Evolutionary conservation across 2,113 vertebrate species (phyloP).

Genomic region (Oryzias javanicus): DNA sequence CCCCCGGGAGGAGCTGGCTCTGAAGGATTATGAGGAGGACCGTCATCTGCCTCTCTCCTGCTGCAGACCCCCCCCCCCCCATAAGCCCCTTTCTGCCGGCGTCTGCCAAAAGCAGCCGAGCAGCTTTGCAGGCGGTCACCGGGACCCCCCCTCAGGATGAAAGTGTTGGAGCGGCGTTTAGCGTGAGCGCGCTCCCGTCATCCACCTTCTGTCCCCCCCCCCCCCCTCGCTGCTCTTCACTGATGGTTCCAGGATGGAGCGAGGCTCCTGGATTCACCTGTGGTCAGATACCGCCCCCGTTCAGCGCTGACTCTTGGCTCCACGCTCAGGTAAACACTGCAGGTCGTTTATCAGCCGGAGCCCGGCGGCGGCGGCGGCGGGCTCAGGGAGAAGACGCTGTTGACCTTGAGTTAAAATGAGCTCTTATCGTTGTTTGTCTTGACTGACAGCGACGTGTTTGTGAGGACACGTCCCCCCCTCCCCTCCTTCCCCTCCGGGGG

Average conservation of each 20-base stretch:
- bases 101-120: constrained; percentile 68
- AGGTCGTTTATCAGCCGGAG: constrained; percentile 53
- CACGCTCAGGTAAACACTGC: constrained; percentile 49
- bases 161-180: constrained; percentile 47
- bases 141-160: constrained; percentile 24
- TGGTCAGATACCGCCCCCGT: constrained; percentile 29
- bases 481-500: no score
- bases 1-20: constrained; percentile 75
- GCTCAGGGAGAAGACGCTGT: constrained; percentile 53
- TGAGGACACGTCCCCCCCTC: constrained; percentile 40
- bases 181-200: constrained; percentile 42
- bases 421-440: constrained; percentile 60
- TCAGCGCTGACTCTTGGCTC: constrained; percentile 35
- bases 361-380: constrained; percentile 34
- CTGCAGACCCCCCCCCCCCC: constrained; percentile 66
- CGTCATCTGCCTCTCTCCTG: constrained; percentile 75
- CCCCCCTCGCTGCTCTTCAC: constrained; percentile 32
- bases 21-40: constrained; percentile 79
- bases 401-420: constrained; percentile 67
- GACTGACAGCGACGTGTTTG: constrained; percentile 66
- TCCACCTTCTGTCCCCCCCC: constrained; percentile 45
- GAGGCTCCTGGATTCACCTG: constrained; percentile 36
- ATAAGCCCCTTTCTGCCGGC: constrained; percentile 72
- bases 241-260: constrained; percentile 32
- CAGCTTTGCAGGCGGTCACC: constrained; percentile 59